These are phyloP conservation scores for Pantherophis guttatus DNA, from an alignment of 2,113 vertebrate genomes.

Conservation along the genomic window DNA sequence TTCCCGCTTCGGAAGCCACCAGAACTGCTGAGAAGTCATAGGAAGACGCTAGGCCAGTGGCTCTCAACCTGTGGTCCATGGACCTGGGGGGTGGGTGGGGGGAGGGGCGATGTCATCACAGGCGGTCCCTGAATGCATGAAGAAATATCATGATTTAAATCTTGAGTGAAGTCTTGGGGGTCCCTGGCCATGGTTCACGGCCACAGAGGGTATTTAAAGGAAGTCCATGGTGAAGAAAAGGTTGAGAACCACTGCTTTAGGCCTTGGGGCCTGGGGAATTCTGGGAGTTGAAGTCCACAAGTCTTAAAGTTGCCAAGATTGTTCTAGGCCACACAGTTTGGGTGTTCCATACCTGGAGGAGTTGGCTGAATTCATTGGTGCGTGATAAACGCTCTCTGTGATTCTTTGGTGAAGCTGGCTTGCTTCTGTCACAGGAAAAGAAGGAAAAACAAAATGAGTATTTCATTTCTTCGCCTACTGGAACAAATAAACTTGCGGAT, in stretches of 20 bases:
- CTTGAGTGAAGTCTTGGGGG: neutral
- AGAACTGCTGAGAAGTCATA: neutral
- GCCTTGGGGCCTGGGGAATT: neutral
- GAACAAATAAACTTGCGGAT: neutral
- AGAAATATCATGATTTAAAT: neutral
- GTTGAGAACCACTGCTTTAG: neutral
- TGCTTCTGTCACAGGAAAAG: conserved; percentile 75
- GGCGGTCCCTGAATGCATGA: neutral
- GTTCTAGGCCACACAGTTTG: neutral
- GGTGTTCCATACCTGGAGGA: conserved; percentile 60
- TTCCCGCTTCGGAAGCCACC: neutral
- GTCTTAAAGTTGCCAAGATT: neutral
- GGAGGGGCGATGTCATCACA: neutral
- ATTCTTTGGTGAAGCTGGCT: conserved; percentile 86
- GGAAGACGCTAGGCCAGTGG: neutral
- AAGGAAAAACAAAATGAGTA: neutral
- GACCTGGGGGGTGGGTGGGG: too few relatives aligned
- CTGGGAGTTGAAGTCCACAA: neutral
- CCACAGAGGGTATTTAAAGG: neutral
- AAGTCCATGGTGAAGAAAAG: neutral
- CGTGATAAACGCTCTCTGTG: conserved; percentile 79
- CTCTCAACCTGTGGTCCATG: neutral
- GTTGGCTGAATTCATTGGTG: conserved; percentile 78
- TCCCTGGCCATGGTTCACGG: neutral
- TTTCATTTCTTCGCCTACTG: neutral